Evolutionary conservation across 2,113 vertebrate species (phyloP), one percentile per base, ranked within the genome.

Genomic region (Carassius auratus): DNA sequence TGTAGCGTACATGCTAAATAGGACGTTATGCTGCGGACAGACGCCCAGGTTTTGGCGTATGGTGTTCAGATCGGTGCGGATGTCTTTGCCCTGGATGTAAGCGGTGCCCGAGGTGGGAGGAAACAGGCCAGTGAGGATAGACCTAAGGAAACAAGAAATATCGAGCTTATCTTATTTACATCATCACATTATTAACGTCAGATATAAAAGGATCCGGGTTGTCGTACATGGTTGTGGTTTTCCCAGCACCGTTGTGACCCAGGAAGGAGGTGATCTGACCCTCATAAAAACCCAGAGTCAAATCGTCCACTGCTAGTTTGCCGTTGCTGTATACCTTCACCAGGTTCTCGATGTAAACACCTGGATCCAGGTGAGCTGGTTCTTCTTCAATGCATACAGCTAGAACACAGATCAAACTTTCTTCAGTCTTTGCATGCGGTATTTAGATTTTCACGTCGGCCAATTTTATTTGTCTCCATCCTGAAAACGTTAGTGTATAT

Each of bases 191-290:
- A 36, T 21, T 57, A 36, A 30, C 26, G 36, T 59, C 26, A 36
- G 9, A 77, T 77, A 9, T 5, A n/a, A 59, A 57, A 59, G 19
- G 12, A 68, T 76, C 38, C 26, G n/a, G 13, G 48, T 64, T 45
- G 8, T 88, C 97, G 96, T 97, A 99, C 98, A 99, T 99, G 15
- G 97, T 99, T 61, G 98, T 99, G 36, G 98, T 99, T 92, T 99
- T 99, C 38, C 98, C 98, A 4, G 98, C 98, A 92, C 98, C 98
- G 1, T 99, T 99, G 93, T 99, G 98, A 23, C 98, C 98, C 38
- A 99, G 92, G 90, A 99, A 99, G 19, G 98, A 99, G 3, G 98
- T 99, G 88, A 99, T 99, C 89, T 99, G 98, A 42, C 96, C 97
- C 88, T 99, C 97, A 0, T 99, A 99, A 92, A 99, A 99, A 87